Conservation (phyloP, 2,113 vertebrate species). For the Parotia lawesii region DNA sequence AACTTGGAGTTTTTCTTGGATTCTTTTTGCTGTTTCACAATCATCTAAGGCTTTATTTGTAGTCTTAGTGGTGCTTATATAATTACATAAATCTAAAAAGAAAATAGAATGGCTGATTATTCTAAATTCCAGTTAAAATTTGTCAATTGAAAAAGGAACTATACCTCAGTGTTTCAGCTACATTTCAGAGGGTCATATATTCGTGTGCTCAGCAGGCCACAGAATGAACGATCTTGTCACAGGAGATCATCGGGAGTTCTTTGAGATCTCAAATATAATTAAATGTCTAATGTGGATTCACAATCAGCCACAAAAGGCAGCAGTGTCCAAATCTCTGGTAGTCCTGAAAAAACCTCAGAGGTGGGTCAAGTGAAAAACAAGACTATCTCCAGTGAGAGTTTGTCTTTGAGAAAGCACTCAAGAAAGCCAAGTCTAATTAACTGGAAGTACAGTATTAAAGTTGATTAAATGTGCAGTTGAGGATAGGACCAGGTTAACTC, state of each 20-base stretch:
- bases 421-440: not conserved
- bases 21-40: slow-evolving; percentile 27
- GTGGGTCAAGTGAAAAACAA: not conserved
- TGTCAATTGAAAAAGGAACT: slow-evolving; percentile 1
- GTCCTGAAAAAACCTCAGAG: not conserved
- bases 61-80: slow-evolving; percentile 33
- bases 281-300: not conserved
- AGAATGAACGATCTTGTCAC: not conserved
- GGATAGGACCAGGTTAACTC: not conserved
- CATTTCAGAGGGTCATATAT: not conserved
- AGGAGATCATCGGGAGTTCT: not conserved
- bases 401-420: not conserved
- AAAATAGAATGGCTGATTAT: not conserved
- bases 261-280: not conserved
- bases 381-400: not conserved
- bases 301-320: not conserved
- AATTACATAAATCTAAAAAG: slow-evolving; percentile 34
- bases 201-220: not conserved
- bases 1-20: slow-evolving; percentile 55
- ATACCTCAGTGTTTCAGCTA: not conserved
- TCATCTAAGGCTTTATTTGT: slow-evolving; percentile 39
- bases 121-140: slow-evolving; percentile 38
- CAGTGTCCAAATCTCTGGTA: not conserved
- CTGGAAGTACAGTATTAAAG: not conserved
- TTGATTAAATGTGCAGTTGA: not conserved